Conservation (phyloP, 2,888 invertebrate species). For the Girardia tigrina region DNA sequence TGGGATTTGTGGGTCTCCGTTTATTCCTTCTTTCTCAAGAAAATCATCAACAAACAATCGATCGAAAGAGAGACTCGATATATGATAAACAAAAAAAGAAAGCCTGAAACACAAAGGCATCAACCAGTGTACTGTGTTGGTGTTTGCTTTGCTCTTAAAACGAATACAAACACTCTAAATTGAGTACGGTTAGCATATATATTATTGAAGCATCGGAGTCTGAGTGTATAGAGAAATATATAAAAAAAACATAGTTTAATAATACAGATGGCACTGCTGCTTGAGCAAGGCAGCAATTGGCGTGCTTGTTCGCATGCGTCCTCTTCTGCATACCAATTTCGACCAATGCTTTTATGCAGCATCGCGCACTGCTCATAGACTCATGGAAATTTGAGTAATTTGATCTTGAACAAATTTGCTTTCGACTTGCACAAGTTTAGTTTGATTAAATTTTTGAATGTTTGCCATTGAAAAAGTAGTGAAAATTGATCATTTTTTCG, state of each 20-base stretch:
- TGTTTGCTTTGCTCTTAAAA: slow-evolving; percentile 9
- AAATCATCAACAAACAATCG: too few relatives aligned
- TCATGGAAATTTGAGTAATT: slow-evolving; percentile 15
- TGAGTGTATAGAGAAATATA: not conserved
- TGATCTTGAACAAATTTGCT: slow-evolving; percentile 20
- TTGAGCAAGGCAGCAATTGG: not conserved
- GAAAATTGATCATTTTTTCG: slow-evolving; percentile 1
- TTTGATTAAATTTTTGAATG: not conserved
- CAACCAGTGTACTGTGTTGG: not conserved
- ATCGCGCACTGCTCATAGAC: not conserved
- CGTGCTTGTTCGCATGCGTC: not conserved
- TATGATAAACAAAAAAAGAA: not conserved
- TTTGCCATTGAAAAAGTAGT: slow-evolving; percentile 16
- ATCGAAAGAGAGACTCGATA: not conserved
- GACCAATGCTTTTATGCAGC: slow-evolving; percentile 15
- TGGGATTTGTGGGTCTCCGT: too few relatives aligned
- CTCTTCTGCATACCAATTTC: slow-evolving; percentile 10
- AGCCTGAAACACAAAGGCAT: not conserved
- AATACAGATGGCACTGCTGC: slow-evolving; percentile 12
- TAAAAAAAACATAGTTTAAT: too few relatives aligned
- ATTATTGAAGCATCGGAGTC: slow-evolving; percentile 13
- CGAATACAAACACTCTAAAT: slow-evolving; percentile 5
- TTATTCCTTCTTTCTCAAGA: too few relatives aligned
- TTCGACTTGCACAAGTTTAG: slow-evolving; percentile 23
- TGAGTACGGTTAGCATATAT: slow-evolving; percentile 1